Evolutionary conservation across 2,888 invertebrate species (phyloP).

Genomic region (Vannuccia rotundouncinata): DNA sequence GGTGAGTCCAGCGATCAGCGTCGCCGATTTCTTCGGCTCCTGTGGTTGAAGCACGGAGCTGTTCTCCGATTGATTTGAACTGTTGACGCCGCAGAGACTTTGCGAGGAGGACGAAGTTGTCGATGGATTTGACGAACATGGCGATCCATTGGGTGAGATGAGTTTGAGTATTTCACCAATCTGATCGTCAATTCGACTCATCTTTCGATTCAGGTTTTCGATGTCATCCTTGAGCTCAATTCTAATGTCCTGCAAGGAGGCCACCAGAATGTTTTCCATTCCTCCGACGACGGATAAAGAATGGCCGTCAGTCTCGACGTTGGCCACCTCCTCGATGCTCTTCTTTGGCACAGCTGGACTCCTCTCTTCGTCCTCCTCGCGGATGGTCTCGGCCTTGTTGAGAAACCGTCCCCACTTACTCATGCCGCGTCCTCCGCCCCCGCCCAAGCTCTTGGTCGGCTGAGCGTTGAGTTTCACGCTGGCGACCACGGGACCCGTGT

Average conservation of each 20-base stretch:
- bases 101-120: neutral
- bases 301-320: neutral
- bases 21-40: neutral
- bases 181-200: slow-evolving; percentile 33
- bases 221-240: slow-evolving; percentile 25
- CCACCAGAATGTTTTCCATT: slow-evolving; percentile 14
- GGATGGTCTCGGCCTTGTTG: slow-evolving; percentile 8
- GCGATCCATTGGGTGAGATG: neutral
- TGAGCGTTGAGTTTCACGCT: neutral
- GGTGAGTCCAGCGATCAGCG: neutral
- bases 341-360: neutral
- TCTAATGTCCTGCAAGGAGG: slow-evolving; percentile 24
- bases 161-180: slow-evolving; percentile 33
- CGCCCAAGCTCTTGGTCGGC: neutral
- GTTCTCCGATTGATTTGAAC: neutral
- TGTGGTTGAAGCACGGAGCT: neutral
- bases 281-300: neutral
- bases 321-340: neutral
- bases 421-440: neutral
- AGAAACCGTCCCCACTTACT: slow-evolving; percentile 27
- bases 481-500: neutral
- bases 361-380: slow-evolving; percentile 18
- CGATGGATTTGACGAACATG: neutral
- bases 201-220: slow-evolving; percentile 8
- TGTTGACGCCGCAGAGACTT: neutral